Evolutionary conservation across 2,797 vertebrate species (phyloP).

Genomic region (Potorous gilbertii): DNA sequence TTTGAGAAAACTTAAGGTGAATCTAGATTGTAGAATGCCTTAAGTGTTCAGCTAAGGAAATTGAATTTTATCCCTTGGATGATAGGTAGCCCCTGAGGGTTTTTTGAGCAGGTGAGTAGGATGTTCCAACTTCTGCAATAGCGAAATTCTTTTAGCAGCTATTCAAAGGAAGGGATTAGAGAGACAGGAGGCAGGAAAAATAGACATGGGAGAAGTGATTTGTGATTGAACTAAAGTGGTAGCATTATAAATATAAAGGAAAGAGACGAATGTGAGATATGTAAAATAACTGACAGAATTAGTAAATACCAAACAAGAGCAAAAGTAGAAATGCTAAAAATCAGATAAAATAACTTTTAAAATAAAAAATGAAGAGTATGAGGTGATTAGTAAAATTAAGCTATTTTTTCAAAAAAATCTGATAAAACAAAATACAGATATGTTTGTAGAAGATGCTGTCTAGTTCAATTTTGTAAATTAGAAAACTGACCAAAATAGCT

Average conservation of each 20-base stretch:
- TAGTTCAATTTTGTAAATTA: neutral
- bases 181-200: neutral
- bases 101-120: neutral
- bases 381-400: neutral
- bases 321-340: neutral
- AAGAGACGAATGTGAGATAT: neutral
- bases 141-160: neutral
- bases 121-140: neutral
- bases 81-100: neutral
- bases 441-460: neutral
- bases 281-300: neutral
- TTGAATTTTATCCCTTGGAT: neutral
- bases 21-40: neutral
- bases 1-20: neutral
- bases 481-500: neutral
- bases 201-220: neutral
- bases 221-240: neutral
- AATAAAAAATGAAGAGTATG: neutral
- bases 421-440: neutral
- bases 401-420: neutral
- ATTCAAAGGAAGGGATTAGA: neutral
- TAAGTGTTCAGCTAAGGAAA: neutral
- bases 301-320: neutral
- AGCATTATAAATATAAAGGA: too few species aligned
- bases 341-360: neutral